Base-by-base conservation (phyloP, 2,888 invertebrate species). In the Cantharis rustica region DNA sequence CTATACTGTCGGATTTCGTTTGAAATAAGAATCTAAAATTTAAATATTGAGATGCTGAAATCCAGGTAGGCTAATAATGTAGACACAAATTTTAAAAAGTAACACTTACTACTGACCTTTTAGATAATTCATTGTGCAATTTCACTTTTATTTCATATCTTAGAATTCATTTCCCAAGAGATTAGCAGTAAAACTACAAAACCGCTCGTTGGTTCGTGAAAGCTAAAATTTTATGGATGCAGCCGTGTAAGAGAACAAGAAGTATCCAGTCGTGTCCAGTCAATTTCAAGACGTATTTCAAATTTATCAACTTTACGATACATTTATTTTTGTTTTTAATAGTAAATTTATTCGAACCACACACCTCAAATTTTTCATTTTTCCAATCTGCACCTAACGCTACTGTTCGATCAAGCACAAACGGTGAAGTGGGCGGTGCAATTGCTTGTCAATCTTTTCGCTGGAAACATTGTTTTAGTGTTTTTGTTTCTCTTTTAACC, bases 281-380 rank as follows among this genome's bases (percentile, higher is more conserved):
- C 80, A 80, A 80, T 80, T 80, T 79, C 78, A 78, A 78, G 75
- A 73, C 75, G 77, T 77, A 78, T 80, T 79, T 80, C 79, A 79
- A 79, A 78, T 79, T 78, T 79, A 79, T 80, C 80, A 80, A 80
- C 47, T 47, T 47, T 47, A 47, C 47, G 47, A 47, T 47, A 47
- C 47, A 47, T 47, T 47, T 47, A 47, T 47, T 47, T 47, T 47
- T 47, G 47, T 47, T 47, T 13, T 47, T 47, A 47, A 47, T 47
- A 47, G 7, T n/a, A 47, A 47, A 47, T 47, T 47, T 47, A 47
- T 47, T 47, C 47, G 47, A n/a, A n/a, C 47, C 7, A 7, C 47
- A 47, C 47, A 47, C 47, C 47, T 47, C 47, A 47, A 47, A 47
- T 47, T 47, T 47, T 47, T n/a, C 47, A 47, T n/a, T 47, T n/a